Evolutionary conservation across 2,797 vertebrate genomes (phyloP).

Genomic region (Molossus molossus): DNA sequence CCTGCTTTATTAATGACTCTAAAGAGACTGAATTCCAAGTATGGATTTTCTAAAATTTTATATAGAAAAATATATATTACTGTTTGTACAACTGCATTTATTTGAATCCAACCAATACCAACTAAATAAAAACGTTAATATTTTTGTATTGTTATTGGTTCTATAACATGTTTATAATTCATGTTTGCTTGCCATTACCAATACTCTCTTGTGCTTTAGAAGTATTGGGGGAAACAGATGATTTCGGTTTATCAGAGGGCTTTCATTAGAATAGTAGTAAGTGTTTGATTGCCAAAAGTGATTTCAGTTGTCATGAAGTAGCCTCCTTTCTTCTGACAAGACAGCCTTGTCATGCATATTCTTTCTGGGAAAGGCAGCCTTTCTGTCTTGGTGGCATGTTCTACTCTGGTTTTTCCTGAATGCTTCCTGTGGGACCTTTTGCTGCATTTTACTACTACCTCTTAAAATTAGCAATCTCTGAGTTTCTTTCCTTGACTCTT

Average conservation of each 20-base stretch:
- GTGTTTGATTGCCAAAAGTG: not conserved
- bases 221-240: not conserved
- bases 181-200: not conserved
- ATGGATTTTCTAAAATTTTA: not conserved
- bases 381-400: not conserved
- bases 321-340: not conserved
- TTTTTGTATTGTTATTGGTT: not conserved
- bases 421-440: not conserved
- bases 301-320: not conserved
- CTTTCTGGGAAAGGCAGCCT: not conserved
- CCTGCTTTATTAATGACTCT: not conserved
- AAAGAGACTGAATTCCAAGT: not conserved
- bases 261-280: slow-evolving; percentile 32
- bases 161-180: not conserved
- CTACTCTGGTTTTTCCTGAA: not conserved
- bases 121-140: slow-evolving; percentile 5
- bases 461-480: not conserved
- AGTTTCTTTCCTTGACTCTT: not conserved
- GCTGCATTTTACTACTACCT: not conserved
- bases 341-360: not conserved
- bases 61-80: not conserved
- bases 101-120: not conserved
- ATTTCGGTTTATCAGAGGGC: not conserved
- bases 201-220: not conserved
- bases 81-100: not conserved